phyloP scores from a whole-genome alignment of 2,797 vertebrate genomes.

The Chrysocyon brachyurus region DNA sequence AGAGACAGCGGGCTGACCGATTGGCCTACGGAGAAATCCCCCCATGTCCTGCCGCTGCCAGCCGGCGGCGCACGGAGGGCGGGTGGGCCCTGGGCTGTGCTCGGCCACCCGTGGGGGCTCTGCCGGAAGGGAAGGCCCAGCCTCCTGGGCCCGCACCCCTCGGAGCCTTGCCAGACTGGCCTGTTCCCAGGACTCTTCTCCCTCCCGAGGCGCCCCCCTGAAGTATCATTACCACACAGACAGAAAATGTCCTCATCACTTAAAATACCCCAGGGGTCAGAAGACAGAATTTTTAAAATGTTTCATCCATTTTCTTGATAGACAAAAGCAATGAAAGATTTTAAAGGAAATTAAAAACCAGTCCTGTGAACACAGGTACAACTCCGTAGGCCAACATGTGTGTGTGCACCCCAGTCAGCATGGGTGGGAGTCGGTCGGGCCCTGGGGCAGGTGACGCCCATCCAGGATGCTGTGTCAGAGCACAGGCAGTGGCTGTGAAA shows the following conservation, averaged over 20 bases:
- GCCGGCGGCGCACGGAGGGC: fast-evolving
- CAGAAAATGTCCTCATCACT: neutral
- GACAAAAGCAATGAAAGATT: neutral
- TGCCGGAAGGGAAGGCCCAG: fast-evolving
- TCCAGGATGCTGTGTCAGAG: neutral
- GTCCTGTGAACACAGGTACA: neutral
- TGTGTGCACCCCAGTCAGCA: neutral
- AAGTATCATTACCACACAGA: neutral
- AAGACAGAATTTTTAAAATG: neutral
- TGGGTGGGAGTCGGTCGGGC: neutral
- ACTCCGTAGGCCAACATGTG: neutral
- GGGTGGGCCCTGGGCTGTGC: neutral
- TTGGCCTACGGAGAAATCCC: fast-evolving
- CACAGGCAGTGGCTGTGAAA: fast-evolving
- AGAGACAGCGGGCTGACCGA: neutral
- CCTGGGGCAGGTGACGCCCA: neutral
- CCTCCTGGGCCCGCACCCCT: neutral
- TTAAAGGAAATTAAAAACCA: neutral
- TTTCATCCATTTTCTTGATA: neutral
- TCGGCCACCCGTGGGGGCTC: fast-evolving
- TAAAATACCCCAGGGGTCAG: neutral
- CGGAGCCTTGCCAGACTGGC: neutral
- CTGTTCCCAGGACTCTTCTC: neutral
- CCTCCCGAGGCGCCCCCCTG: too few relatives aligned
- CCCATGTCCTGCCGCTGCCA: fast-evolving